Evolutionary conservation across 2,113 vertebrate genomes (phyloP).

Genomic region (Chascanopsetta lugubris): DNA sequence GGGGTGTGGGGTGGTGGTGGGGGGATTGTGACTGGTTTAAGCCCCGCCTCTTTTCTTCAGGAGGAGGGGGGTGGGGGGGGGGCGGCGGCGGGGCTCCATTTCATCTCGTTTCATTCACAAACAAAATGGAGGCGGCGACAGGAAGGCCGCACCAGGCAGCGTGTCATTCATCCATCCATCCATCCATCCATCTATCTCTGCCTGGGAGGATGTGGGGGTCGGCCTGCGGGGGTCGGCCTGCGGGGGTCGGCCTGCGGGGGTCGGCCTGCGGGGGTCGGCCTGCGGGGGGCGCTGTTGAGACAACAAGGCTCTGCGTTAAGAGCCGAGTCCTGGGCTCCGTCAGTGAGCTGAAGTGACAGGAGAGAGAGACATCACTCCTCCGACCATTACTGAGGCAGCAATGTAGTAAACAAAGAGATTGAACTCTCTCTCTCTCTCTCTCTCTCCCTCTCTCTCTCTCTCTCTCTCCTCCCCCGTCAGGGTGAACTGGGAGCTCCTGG

Average conservation of each 20-base stretch:
- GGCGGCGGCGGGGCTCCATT: constrained; percentile 56
- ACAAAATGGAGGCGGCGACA: constrained; percentile 21
- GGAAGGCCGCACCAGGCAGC: constrained; percentile 52
- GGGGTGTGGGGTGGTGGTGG: too few relatives aligned
- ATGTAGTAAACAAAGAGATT: constrained; percentile 26
- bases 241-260: constrained; percentile 70
- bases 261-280: constrained; percentile 55
- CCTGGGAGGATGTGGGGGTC: constrained; percentile 63
- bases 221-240: constrained; percentile 40
- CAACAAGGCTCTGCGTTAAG: constrained; percentile 68
- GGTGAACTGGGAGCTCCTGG: constrained; percentile 93
- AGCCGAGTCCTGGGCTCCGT: constrained; percentile 52
- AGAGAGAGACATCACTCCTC: constrained; percentile 12
- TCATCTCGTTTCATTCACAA: constrained; percentile 52
- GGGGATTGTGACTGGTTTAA: constrained; percentile 53
- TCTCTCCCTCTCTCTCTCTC: background rate
- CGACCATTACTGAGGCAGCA: constrained; percentile 7
- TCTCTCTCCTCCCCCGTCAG: constrained; percentile 72
- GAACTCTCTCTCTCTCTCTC: background rate
- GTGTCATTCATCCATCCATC: constrained; percentile 48
- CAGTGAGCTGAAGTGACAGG: constrained; percentile 14
- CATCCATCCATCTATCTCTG: constrained; percentile 38
- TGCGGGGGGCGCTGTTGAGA: constrained; percentile 43
- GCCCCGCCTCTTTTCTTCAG: constrained; percentile 54
- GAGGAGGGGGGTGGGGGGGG: constrained; percentile 23